Conservation (phyloP, 92 coral and sea anemone genomes). For the Parazoanthus darwini region DNA sequence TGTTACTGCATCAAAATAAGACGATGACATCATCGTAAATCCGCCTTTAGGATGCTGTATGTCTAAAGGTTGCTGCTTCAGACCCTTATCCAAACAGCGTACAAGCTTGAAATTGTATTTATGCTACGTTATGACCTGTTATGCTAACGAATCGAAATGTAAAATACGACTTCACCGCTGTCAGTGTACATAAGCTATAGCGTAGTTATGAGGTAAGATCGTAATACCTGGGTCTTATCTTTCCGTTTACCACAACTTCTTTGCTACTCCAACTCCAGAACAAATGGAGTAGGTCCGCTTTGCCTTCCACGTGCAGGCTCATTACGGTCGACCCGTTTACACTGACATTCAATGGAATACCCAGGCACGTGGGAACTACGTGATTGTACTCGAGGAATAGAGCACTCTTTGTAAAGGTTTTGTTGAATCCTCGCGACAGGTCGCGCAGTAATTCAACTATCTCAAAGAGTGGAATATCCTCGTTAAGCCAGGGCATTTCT, state of each 20-base stretch:
- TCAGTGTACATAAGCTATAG: too few relatives aligned
- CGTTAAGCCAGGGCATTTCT: slow-evolving; percentile 61
- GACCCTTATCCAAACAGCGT: too few relatives aligned
- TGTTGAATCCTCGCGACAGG: slow-evolving; percentile 55
- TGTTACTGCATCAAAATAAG: too few relatives aligned
- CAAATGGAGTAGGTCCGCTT: slow-evolving; percentile 59
- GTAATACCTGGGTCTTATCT: slow-evolving; percentile 59
- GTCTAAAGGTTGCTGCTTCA: too few relatives aligned
- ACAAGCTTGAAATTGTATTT: too few relatives aligned
- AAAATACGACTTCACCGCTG: too few relatives aligned
- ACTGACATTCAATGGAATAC: slow-evolving; percentile 65
- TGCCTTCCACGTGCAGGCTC: slow-evolving; percentile 58
- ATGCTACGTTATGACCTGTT: too few relatives aligned
- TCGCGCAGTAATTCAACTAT: slow-evolving; percentile 42
- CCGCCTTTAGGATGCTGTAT: too few relatives aligned
- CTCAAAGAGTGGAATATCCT: slow-evolving; percentile 65
- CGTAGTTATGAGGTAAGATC: background rate
- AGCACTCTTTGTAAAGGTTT: slow-evolving; percentile 61
- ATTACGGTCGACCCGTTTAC: slow-evolving; percentile 62
- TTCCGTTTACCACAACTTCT: slow-evolving; percentile 50
- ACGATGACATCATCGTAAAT: too few relatives aligned
- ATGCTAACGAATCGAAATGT: too few relatives aligned
- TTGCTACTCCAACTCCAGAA: slow-evolving; percentile 58
- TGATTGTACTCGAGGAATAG: slow-evolving; percentile 58
- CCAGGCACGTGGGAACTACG: slow-evolving; percentile 66